A percentile compares a stretch with the other conserved stretches of the same genome.
These are phyloP conservation scores for Megaustenia siamemsis DNA, from an alignment of 2,888 invertebrate species.

Conservation along the genomic window DNA sequence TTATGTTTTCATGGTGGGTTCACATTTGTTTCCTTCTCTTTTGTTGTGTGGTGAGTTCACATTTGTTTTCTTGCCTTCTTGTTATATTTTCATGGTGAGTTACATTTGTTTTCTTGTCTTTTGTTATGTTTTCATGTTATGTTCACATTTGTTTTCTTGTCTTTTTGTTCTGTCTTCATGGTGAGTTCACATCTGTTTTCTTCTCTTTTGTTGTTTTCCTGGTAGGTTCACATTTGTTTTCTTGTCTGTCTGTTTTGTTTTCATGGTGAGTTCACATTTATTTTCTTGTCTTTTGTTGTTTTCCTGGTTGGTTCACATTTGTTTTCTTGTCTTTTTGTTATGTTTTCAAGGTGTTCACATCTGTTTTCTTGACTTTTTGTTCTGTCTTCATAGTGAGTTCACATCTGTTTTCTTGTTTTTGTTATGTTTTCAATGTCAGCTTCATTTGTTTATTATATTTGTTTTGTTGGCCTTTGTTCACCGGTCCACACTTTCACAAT, in stretches of 20 bases:
- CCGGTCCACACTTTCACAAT: too few relatives aligned
- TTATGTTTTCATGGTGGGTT: neutral
- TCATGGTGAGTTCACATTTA: too few relatives aligned
- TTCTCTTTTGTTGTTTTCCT: neutral
- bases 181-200: too few relatives aligned
- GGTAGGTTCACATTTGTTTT: neutral
- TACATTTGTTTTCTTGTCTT: too few relatives aligned
- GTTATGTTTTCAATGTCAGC: neutral
- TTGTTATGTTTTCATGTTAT: too few relatives aligned
- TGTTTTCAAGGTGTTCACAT: neutral
- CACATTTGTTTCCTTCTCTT: too few relatives aligned
- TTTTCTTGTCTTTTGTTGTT: neutral
- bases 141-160: neutral
- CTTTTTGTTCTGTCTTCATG: neutral
- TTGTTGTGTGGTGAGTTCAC: too few relatives aligned
- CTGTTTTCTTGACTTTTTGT: neutral
- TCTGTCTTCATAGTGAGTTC: neutral
- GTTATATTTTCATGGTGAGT: too few relatives aligned
- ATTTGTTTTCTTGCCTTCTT: too few relatives aligned
- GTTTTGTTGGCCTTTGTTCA: too few relatives aligned
- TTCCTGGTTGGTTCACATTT: neutral
- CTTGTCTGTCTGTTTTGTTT: neutral
- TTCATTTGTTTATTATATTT: neutral
- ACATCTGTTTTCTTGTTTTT: neutral
- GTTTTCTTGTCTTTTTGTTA: neutral